Conservation (phyloP, 1,140 invertebrate genomes). For the Agraylea sexmaculata region DNA sequence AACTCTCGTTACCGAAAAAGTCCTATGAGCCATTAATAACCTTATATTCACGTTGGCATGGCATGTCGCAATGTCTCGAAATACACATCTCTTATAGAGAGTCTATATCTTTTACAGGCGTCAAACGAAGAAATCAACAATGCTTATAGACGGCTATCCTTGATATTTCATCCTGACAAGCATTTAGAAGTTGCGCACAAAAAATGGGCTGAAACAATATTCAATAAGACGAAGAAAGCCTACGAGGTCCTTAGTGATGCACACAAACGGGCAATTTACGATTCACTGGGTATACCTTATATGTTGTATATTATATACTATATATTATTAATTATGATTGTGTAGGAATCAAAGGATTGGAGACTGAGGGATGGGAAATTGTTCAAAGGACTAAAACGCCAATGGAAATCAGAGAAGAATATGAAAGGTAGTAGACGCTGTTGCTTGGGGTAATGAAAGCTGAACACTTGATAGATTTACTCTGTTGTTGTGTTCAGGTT, state of each 20-base stretch:
- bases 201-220: constrained; percentile 67
- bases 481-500: no score
- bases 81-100: constrained; percentile 1
- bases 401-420: constrained; percentile 80
- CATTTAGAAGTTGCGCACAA: constrained; percentile 59
- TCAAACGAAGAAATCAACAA: constrained; percentile 70
- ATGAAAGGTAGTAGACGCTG: no score
- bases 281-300: no score
- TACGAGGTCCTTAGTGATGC: constrained; percentile 57
- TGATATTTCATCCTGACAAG: constrained; percentile 83
- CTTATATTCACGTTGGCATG: no score
- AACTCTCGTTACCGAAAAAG: background rate
- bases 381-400: constrained; percentile 74
- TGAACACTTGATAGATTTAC: no score
- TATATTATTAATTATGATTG: no score
- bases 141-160: constrained; percentile 70
- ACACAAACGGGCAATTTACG: constrained; percentile 27
- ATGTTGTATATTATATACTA: no score
- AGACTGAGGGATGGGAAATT: constrained; percentile 79
- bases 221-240: constrained; percentile 72
- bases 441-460: no score
- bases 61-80: background rate
- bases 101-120: constrained; percentile 48
- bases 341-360: constrained; percentile 52
- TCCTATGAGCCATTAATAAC: constrained; percentile 2